phyloP scores from a whole-genome alignment of 2,888 invertebrate species.

The Coleophora flavipennella region DNA sequence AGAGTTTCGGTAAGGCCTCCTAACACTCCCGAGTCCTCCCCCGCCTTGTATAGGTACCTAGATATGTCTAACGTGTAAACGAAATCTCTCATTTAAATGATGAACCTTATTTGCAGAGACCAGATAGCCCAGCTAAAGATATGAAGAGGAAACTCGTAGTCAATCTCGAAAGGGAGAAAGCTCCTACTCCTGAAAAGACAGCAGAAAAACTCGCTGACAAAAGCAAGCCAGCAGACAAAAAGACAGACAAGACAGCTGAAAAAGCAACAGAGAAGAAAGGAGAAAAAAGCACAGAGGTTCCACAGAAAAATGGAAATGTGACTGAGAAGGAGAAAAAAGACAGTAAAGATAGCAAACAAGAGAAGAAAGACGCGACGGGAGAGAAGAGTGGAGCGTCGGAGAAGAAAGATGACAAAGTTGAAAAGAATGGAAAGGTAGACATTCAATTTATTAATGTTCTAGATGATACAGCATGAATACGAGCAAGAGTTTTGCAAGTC shows the following conservation, averaged over 20 bases:
- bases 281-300: constrained; percentile 18
- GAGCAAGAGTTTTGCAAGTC: too few species aligned
- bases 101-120: constrained; percentile 26
- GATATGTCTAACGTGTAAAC: not conserved
- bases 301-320: constrained; percentile 13
- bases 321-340: constrained; percentile 24
- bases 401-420: constrained; percentile 31
- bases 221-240: constrained; percentile 23
- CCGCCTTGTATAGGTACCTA: not conserved
- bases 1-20: not conserved
- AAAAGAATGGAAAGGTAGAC: constrained; percentile 46
- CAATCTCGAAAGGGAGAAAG: constrained; percentile 54
- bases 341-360: constrained; percentile 13
- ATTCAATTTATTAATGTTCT: too few species aligned
- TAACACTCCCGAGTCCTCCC: not conserved
- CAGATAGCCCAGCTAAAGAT: constrained; percentile 55
- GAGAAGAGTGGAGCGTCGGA: constrained; percentile 18
- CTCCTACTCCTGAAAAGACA: constrained; percentile 23
- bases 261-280: constrained; percentile 17
- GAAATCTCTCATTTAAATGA: not conserved
- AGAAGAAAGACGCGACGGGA: constrained; percentile 17
- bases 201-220: constrained; percentile 23
- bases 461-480: too few species aligned
- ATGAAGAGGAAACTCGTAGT: constrained; percentile 65
- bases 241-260: constrained; percentile 19